Percentiles rank a stretch among this genome's conserved stretches.
phyloP scores from a whole-genome alignment of 2,113 vertebrate genomes.

The Pterophyllum scalare region DNA sequence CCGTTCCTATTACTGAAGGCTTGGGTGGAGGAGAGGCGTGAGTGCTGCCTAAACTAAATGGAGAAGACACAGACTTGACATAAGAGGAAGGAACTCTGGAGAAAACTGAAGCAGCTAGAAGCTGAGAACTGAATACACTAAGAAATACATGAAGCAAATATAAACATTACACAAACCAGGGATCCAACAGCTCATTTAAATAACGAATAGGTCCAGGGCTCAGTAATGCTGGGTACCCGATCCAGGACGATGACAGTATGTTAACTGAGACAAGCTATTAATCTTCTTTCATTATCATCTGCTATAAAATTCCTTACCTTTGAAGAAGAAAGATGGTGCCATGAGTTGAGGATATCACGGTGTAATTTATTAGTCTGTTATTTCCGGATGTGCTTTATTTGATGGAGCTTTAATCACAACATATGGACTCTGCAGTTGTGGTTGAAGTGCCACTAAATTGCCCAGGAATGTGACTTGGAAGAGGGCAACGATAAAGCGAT shows the following conservation, averaged over 20 bases:
- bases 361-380: slow-evolving; percentile 19
- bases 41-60: too few species aligned
- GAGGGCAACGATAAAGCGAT: slow-evolving; percentile 44
- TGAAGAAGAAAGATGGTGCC: not conserved
- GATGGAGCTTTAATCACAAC: slow-evolving; percentile 4
- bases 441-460: slow-evolving; percentile 39
- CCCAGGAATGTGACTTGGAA: slow-evolving; percentile 35
- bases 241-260: too few species aligned
- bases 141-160: too few species aligned
- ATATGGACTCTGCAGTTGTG: not conserved
- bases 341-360: not conserved
- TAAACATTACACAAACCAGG: too few species aligned
- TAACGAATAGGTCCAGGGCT: not conserved
- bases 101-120: too few species aligned
- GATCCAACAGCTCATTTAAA: too few species aligned
- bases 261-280: not conserved
- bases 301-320: not conserved
- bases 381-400: slow-evolving; percentile 17
- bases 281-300: not conserved
- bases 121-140: too few species aligned
- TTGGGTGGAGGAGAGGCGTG: too few species aligned
- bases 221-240: not conserved
- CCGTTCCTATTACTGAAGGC: too few species aligned
- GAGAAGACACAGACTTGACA: too few species aligned
- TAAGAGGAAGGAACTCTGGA: too few species aligned